A percentile compares a stretch with the other conserved stretches of the same genome.
phyloP scores from a whole-genome alignment of 2,797 vertebrate genomes.

The Ptychobarbus kaznakovi region DNA sequence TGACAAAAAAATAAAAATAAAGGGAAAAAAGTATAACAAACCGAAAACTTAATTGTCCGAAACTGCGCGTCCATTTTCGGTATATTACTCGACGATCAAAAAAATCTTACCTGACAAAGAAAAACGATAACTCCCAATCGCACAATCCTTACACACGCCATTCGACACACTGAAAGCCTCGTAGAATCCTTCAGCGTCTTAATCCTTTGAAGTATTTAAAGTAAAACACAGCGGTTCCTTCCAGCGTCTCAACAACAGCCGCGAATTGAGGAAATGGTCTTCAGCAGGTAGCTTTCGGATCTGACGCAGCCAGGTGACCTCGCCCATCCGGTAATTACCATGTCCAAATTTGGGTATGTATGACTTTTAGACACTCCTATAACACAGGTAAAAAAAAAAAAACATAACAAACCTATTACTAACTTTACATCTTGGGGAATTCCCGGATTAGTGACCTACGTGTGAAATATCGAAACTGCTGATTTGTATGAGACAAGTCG shows the following conservation, averaged over 20 bases:
- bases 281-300: conserved; percentile 56
- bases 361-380: conserved; percentile 3
- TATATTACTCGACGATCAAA: background rate
- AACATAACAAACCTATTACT: too few relatives aligned
- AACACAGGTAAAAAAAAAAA: conserved; percentile 40
- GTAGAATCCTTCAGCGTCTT: background rate
- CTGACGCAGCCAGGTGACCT: conserved; percentile 61
- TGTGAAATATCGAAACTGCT: background rate
- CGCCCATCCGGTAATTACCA: conserved; percentile 56
- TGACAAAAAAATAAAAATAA: conserved; percentile 39
- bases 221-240: background rate
- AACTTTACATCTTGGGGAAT: background rate
- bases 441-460: background rate
- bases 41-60: background rate
- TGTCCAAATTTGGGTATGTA: conserved; percentile 52
- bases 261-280: conserved; percentile 44
- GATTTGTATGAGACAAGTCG: background rate
- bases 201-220: background rate
- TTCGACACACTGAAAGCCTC: background rate
- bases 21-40: background rate
- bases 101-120: conserved; percentile 53
- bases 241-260: background rate
- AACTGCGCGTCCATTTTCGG: background rate
- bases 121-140: conserved; percentile 33
- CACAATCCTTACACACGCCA: conserved; percentile 24